Conservation (phyloP, 1,140 invertebrate species). For the Megalonaias nervosa region DNA sequence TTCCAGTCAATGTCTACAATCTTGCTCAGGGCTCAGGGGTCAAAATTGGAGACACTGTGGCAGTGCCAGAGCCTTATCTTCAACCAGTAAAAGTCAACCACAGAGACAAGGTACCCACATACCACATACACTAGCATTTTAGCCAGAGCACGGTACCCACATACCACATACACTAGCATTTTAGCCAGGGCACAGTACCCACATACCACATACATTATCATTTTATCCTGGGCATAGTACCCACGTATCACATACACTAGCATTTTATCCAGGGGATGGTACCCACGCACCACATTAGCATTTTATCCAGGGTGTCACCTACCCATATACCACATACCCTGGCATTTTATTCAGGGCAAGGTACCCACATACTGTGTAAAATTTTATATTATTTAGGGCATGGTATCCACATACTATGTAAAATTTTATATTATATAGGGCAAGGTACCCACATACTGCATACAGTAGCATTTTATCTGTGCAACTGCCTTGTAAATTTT, state of each 20-base stretch:
- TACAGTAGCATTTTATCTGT: too few relatives aligned
- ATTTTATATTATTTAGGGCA: conserved; percentile 48
- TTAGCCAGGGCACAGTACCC: too few relatives aligned
- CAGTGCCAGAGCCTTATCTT: conserved; percentile 84
- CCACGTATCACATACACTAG: too few relatives aligned
- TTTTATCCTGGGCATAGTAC: too few relatives aligned
- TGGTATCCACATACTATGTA: conserved; percentile 71
- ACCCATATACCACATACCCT: conserved; percentile 37
- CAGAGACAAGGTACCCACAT: conserved; percentile 74
- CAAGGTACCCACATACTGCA: conserved; percentile 72
- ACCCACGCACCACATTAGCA: too few relatives aligned
- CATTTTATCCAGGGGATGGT: too few relatives aligned
- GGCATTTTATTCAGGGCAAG: conserved; percentile 61
- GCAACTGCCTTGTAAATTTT: too few relatives aligned
- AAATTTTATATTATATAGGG: conserved; percentile 38
- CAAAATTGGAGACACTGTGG: conserved; percentile 87
- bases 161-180: too few relatives aligned
- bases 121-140: neutral
- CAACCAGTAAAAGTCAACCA: conserved; percentile 77
- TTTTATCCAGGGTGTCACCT: conserved; percentile 45
- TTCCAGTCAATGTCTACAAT: conserved; percentile 87
- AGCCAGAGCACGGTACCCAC: too few relatives aligned
- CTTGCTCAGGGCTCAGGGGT: conserved; percentile 85
- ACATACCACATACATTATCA: too few relatives aligned
- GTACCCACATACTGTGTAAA: conserved; percentile 68